phyloP scores from a whole-genome alignment of 2,797 vertebrate species.

The Arctocebus calabarensis region DNA sequence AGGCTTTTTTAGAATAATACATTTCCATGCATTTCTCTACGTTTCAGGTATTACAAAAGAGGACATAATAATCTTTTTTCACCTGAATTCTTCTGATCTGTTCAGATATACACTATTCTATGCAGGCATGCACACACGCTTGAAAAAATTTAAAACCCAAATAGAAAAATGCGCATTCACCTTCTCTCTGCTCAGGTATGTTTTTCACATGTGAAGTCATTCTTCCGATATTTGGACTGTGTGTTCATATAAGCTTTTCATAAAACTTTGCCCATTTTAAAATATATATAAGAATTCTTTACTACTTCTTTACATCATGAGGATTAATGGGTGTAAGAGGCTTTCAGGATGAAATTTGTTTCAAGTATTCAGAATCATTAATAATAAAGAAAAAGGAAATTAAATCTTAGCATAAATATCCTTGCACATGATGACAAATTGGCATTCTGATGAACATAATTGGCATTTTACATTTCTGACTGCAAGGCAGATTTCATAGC shows the following conservation, averaged over 20 bases:
- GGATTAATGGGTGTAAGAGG: conserved; percentile 73
- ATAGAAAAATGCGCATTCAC: background rate
- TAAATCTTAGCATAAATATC: conserved; percentile 77
- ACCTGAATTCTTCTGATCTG: background rate
- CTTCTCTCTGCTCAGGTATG: background rate
- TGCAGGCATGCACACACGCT: too few relatives aligned
- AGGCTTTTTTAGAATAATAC: background rate
- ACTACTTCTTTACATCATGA: conserved; percentile 62
- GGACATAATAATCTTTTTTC: background rate
- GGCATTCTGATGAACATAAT: conserved; percentile 58
- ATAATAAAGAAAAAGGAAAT: conserved; percentile 82
- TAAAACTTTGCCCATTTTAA: conserved; percentile 58
- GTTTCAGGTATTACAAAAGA: background rate
- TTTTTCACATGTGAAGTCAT: background rate
- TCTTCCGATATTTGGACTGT: background rate
- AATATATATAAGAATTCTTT: conserved; percentile 63
- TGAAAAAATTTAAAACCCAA: background rate
- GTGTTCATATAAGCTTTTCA: background rate
- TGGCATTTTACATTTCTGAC: conserved; percentile 50
- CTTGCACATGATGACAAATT: conserved; percentile 72
- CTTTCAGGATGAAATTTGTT: conserved; percentile 75
- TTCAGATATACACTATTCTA: background rate
- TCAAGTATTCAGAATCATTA: conserved; percentile 74
- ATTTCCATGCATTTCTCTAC: background rate
- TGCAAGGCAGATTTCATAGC: background rate